A percentile compares a stretch with the other conserved stretches of the same genome.
phyloP scores from a whole-genome alignment of 2,888 invertebrate species.

The Drosophila falleni region DNA sequence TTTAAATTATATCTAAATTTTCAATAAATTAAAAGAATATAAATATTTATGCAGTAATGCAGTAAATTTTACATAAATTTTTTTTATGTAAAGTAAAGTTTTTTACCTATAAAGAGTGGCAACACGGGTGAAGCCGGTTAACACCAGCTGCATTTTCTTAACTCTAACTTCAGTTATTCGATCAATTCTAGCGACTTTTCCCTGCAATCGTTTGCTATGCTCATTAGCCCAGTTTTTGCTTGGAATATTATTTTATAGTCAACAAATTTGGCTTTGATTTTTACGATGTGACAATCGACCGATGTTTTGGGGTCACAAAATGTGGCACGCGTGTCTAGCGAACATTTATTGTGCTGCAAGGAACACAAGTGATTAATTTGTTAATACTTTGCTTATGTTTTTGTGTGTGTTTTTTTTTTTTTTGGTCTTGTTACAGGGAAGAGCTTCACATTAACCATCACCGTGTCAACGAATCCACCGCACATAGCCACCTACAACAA shows the following conservation, averaged over 20 bases:
- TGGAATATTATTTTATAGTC: conserved; percentile 41
- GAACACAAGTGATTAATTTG: conserved; percentile 52
- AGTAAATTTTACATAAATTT: too few species aligned
- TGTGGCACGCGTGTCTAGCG: conserved; percentile 42
- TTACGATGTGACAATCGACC: conserved; percentile 72
- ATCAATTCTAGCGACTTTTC: neutral
- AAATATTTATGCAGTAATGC: too few species aligned
- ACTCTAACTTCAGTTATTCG: neutral
- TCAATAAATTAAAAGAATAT: too few species aligned
- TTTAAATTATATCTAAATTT: too few species aligned
- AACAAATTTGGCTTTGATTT: conserved; percentile 46
- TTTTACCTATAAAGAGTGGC: too few species aligned
- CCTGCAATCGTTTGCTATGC: neutral
- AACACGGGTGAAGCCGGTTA: too few species aligned
- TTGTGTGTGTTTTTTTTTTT: conserved; percentile 5
- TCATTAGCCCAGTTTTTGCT: conserved; percentile 13
- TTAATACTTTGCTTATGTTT: conserved; percentile 34
- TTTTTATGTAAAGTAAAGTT: too few species aligned
- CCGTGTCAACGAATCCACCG: conserved; percentile 96
- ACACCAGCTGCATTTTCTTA: too few species aligned
- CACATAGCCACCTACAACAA: conserved; percentile 98
- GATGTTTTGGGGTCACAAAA: conserved; percentile 42
- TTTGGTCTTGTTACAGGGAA: conserved; percentile 90
- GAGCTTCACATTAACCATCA: conserved; percentile 98
- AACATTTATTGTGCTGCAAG: conserved; percentile 28